phyloP scores from a whole-genome alignment of 1,140 invertebrate species.

The Rhagoletis zephyria region DNA sequence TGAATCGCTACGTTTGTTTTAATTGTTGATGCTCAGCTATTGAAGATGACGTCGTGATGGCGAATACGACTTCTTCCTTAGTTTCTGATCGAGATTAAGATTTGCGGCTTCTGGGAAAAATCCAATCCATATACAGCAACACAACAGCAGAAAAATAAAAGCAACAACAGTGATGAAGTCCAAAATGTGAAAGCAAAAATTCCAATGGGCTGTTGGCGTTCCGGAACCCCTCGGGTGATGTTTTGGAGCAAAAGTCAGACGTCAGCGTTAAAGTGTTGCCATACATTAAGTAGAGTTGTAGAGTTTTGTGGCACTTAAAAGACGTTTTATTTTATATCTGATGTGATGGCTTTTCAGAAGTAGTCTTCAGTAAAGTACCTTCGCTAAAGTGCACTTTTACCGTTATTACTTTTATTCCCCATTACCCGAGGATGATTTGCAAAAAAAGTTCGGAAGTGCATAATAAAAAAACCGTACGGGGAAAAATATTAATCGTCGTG shows the following conservation, averaged over 20 bases:
- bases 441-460: too few species aligned
- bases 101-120: not conserved
- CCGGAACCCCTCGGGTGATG: not conserved
- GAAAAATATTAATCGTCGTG: too few species aligned
- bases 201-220: not conserved
- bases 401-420: too few species aligned
- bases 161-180: slow-evolving; percentile 46
- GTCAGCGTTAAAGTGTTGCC: slow-evolving; percentile 11
- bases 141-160: slow-evolving; percentile 33
- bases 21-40: not conserved
- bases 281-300: not conserved
- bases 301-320: too few species aligned
- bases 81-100: not conserved
- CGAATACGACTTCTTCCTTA: slow-evolving; percentile 4
- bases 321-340: too few species aligned
- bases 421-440: too few species aligned
- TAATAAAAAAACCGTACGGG: too few species aligned
- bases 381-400: too few species aligned
- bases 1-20: not conserved
- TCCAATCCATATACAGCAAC: not conserved
- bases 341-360: too few species aligned
- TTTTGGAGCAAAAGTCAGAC: not conserved
- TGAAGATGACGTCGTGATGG: not conserved
- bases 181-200: slow-evolving; percentile 46
- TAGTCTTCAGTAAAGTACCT: too few species aligned